Conservation (phyloP, 2,113 vertebrate genomes). For the Procavia capensis region DNA sequence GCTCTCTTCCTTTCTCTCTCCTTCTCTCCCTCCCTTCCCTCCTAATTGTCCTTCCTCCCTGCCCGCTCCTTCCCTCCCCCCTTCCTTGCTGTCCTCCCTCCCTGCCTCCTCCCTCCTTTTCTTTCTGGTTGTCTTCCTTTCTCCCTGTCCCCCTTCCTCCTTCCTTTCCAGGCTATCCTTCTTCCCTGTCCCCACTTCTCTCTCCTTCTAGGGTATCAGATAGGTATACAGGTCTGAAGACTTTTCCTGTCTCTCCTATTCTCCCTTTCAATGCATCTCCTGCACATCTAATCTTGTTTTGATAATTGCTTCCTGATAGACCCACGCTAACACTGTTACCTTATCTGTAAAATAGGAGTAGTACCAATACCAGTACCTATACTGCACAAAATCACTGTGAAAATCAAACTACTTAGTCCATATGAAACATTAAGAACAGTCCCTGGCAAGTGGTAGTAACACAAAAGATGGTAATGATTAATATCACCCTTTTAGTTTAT, state of each 20-base stretch:
- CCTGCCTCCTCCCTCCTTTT: background rate
- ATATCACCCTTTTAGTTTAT: background rate
- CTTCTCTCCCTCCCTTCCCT: too few species aligned
- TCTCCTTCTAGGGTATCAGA: background rate
- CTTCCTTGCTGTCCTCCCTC: background rate
- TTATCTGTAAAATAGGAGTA: fast-evolving
- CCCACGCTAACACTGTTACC: background rate
- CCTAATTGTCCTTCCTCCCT: too few species aligned
- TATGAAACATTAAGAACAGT: background rate
- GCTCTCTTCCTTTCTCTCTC: too few species aligned
- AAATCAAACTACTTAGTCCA: background rate
- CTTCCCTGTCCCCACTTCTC: background rate
- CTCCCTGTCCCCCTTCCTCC: too few species aligned
- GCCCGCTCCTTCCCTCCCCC: too few species aligned
- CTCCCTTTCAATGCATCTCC: background rate
- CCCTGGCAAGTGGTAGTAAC: background rate
- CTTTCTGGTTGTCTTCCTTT: too few species aligned
- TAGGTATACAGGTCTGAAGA: background rate
- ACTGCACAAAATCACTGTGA: background rate
- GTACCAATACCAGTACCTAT: fast-evolving
- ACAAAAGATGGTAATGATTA: fast-evolving
- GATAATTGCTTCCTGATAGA: background rate
- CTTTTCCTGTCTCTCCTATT: background rate
- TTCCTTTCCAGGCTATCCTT: background rate
- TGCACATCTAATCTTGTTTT: background rate